Evolutionary conservation across 2,888 invertebrate species (phyloP).

Genomic region (Tridacna crocea): DNA sequence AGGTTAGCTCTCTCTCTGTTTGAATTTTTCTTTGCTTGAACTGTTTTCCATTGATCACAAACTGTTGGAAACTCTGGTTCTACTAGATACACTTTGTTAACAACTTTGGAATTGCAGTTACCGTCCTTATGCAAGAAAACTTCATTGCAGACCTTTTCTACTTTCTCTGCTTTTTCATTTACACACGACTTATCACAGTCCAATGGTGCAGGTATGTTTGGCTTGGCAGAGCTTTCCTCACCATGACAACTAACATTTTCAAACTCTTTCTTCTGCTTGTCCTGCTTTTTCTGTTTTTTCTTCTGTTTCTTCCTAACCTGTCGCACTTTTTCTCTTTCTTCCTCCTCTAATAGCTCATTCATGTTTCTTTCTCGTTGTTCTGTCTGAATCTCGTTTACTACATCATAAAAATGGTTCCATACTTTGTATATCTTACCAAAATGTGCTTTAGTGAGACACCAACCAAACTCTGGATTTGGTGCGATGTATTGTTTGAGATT

Average conservation of each 20-base stretch:
- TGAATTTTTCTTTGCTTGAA: conserved; percentile 49
- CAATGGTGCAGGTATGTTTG: neutral
- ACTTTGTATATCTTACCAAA: conserved; percentile 47
- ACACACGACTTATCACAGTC: neutral
- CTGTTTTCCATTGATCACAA: conserved; percentile 48
- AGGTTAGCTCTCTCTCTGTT: conserved; percentile 33
- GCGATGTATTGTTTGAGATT: conserved; percentile 39
- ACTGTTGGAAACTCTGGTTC: conserved; percentile 3
- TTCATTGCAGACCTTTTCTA: neutral
- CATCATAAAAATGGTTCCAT: conserved; percentile 66
- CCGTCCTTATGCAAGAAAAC: neutral
- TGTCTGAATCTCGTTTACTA: conserved; percentile 56
- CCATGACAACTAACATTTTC: neutral
- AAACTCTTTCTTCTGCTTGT: conserved; percentile 16
- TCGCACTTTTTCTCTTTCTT: conserved; percentile 67
- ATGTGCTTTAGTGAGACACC: conserved; percentile 32
- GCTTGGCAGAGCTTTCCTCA: neutral
- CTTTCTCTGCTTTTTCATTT: conserved; percentile 22
- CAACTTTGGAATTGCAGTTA: neutral
- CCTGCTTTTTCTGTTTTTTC: conserved; percentile 63
- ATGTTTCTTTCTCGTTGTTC: conserved; percentile 66
- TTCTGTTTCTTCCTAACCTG: conserved; percentile 71
- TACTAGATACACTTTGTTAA: neutral
- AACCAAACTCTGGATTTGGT: conserved; percentile 36
- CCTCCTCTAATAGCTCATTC: conserved; percentile 68